These are phyloP conservation scores for Pelusios castaneus DNA, from an alignment of 2,113 vertebrate genomes.

Conservation along the genomic window DNA sequence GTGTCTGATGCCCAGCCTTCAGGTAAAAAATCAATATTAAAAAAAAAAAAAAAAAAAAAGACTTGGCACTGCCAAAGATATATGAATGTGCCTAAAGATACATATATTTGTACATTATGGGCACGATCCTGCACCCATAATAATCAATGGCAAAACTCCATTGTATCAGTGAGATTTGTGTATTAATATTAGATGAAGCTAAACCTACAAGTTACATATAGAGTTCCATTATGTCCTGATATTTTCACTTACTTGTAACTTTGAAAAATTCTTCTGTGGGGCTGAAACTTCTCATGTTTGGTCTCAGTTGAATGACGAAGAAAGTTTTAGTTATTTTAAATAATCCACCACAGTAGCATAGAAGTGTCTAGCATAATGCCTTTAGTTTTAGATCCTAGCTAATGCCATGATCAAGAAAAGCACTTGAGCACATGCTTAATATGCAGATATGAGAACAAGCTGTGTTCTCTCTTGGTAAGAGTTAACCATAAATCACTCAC, in stretches of 20 bases:
- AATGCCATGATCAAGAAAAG: background rate
- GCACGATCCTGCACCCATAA: background rate
- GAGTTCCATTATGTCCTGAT: background rate
- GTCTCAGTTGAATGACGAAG: conserved; percentile 14
- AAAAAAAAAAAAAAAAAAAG: background rate
- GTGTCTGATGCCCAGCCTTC: background rate
- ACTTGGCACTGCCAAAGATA: background rate
- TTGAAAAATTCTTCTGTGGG: background rate
- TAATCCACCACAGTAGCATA: background rate
- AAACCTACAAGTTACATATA: background rate
- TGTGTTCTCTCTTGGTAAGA: background rate
- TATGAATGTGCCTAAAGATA: background rate
- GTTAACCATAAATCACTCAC: background rate
- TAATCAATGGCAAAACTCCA: background rate
- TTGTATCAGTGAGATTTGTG: background rate
- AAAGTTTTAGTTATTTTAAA: conserved; percentile 4
- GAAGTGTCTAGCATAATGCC: background rate
- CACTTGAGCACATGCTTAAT: conserved; percentile 6
- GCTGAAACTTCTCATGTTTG: conserved; percentile 13
- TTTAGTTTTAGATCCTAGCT: conserved; percentile 13
- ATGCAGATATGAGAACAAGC: background rate
- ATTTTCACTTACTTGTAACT: background rate
- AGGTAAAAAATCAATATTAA: conserved; percentile 61
- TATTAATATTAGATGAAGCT: background rate
- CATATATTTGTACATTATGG: background rate